These are phyloP conservation scores for Actinia tenebrosa DNA, from an alignment of 64 coral and sea anemone species.

Conservation along the genomic window DNA sequence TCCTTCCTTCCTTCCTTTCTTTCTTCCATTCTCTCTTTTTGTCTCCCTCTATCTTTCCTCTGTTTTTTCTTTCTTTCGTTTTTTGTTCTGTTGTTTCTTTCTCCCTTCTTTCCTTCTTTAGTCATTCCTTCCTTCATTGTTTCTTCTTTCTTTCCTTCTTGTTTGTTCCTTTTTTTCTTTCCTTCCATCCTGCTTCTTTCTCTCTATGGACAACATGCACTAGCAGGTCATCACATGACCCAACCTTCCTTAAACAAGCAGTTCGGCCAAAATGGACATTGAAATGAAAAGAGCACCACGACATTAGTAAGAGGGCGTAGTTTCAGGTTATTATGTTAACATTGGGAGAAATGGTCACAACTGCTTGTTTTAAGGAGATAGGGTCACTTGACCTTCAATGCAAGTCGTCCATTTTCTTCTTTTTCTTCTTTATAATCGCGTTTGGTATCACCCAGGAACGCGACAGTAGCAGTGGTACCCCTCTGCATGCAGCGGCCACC, in stretches of 20 bases:
- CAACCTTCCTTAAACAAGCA: no score
- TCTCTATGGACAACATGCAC: neutral
- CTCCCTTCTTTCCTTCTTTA: neutral
- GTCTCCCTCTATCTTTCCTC: neutral
- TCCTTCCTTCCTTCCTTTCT: no score
- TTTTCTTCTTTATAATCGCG: neutral
- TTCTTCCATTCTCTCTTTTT: neutral
- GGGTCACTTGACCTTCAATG: no score
- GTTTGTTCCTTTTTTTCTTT: neutral
- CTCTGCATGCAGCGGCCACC: conserved; percentile 61
- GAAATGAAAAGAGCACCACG: no score
- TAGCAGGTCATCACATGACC: no score
- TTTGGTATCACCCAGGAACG: conserved; percentile 20
- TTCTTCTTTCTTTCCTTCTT: neutral
- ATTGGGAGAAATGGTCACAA: no score
- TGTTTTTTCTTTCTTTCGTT: neutral
- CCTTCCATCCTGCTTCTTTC: neutral
- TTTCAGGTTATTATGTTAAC: no score
- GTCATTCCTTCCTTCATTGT: neutral
- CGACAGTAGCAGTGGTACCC: conserved; percentile 70
- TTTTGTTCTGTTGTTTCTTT: neutral
- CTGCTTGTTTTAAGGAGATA: no score
- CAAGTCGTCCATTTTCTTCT: neutral
- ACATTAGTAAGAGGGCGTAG: no score
- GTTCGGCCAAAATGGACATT: no score